Conservation (phyloP, 2,888 invertebrate species). For the Hecatera dysodea region DNA sequence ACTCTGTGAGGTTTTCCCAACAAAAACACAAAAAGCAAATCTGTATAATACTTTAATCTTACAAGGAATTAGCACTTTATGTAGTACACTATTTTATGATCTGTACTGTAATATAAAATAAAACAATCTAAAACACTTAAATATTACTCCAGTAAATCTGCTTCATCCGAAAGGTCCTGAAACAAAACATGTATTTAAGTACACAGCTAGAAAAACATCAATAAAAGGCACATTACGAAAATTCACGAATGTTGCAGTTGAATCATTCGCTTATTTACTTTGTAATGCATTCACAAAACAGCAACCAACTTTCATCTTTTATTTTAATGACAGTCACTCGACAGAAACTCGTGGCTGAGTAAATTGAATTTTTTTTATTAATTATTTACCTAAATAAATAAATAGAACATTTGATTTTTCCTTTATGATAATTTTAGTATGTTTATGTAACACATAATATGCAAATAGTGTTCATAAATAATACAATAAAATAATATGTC, state of each 20-base stretch:
- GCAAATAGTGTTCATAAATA: too few species aligned
- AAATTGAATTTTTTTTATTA: too few species aligned
- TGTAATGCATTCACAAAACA: neutral
- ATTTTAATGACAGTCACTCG: neutral
- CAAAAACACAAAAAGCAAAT: slow-evolving; percentile 68
- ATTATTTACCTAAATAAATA: too few species aligned
- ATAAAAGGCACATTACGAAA: neutral
- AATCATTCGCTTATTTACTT: neutral
- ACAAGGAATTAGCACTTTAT: slow-evolving; percentile 83
- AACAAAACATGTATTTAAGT: slow-evolving; percentile 56
- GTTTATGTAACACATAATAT: too few species aligned
- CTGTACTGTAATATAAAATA: slow-evolving; percentile 71
- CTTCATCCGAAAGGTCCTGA: slow-evolving; percentile 88
- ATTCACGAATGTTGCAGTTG: too few species aligned
- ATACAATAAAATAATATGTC: too few species aligned
- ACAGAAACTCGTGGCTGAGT: too few species aligned
- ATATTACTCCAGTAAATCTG: slow-evolving; percentile 77
- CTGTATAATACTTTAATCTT: slow-evolving; percentile 86
- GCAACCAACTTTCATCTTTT: too few species aligned
- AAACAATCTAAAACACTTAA: slow-evolving; percentile 77
- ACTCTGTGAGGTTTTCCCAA: slow-evolving; percentile 15
- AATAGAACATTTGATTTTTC: too few species aligned
- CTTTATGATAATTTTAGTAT: too few species aligned
- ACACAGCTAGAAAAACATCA: neutral
- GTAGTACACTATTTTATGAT: slow-evolving; percentile 80